Conservation (phyloP, 2,797 vertebrate species). For the Malacoctenus gilli region DNA sequence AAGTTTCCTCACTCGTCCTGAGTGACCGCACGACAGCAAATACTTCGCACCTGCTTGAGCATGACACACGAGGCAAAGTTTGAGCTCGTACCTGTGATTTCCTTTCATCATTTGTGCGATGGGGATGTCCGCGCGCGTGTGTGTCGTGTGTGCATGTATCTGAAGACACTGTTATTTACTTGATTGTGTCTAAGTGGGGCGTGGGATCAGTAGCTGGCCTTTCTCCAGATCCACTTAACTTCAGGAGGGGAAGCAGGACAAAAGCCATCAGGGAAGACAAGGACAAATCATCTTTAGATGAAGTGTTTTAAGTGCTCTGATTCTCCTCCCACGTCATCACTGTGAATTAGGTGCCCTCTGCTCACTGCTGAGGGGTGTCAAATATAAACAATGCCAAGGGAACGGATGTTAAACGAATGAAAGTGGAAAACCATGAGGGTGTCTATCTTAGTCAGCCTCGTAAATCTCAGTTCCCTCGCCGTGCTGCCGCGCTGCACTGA, state of each 20-base stretch:
- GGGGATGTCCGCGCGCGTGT: no score
- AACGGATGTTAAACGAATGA: constrained; percentile 73
- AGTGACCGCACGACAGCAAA: constrained; percentile 31
- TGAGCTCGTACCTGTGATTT: constrained; percentile 15
- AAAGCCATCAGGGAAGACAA: constrained; percentile 80
- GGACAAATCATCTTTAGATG: constrained; percentile 84
- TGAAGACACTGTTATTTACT: constrained; percentile 63
- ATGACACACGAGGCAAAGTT: constrained; percentile 18
- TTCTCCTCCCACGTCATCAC: constrained; percentile 70
- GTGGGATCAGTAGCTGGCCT: constrained; percentile 72
- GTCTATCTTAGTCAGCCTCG: constrained; percentile 71
- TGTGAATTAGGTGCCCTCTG: constrained; percentile 79
- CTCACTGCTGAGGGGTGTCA: constrained; percentile 56
- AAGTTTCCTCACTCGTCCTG: constrained; percentile 44
- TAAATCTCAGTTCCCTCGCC: constrained; percentile 68
- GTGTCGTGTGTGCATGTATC: constrained; percentile 29
- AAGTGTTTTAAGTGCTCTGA: constrained; percentile 81
- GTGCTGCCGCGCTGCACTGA: constrained; percentile 33
- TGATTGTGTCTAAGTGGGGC: constrained; percentile 76
- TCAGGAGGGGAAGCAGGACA: constrained; percentile 73
- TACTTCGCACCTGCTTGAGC: constrained; percentile 1
- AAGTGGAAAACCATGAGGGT: constrained; percentile 80
- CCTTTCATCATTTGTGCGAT: constrained; percentile 1
- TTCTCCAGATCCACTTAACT: constrained; percentile 79
- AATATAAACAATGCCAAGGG: constrained; percentile 75